phyloP scores from a whole-genome alignment of 1,140 invertebrate species.

The Drosophila ficusphila region DNA sequence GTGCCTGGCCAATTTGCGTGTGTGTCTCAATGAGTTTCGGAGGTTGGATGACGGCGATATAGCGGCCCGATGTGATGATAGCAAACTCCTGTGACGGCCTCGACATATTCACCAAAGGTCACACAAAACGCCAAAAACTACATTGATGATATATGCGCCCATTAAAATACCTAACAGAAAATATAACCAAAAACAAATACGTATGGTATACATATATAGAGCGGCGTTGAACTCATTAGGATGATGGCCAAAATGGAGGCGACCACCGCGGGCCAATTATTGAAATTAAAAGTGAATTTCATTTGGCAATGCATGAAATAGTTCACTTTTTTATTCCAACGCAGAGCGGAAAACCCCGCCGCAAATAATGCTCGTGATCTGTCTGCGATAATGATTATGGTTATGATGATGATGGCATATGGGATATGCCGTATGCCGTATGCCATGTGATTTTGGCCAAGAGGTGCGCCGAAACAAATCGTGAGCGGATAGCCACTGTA shows the following conservation, averaged over 20 bases:
- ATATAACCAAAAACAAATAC: no score
- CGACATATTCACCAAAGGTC: constrained; percentile 67
- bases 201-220: not conserved
- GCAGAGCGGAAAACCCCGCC: constrained; percentile 27
- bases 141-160: constrained; percentile 43
- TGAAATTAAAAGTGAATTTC: constrained; percentile 78
- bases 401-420: constrained; percentile 61
- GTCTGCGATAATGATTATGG: constrained; percentile 60
- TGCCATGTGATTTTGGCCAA: constrained; percentile 43
- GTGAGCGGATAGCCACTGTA: constrained; percentile 48
- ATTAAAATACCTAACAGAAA: constrained; percentile 54
- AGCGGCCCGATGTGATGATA: constrained; percentile 34
- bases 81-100: constrained; percentile 57
- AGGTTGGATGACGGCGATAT: constrained; percentile 48
- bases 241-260: constrained; percentile 52
- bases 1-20: constrained; percentile 75
- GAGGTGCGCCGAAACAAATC: constrained; percentile 63
- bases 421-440: constrained; percentile 40
- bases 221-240: constrained; percentile 65
- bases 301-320: constrained; percentile 64
- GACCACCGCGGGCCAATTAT: constrained; percentile 65
- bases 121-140: constrained; percentile 19
- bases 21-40: constrained; percentile 66
- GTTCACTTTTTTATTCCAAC: constrained; percentile 48
- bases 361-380: constrained; percentile 59